Evolutionary conservation across 2,888 invertebrate species (phyloP).

Genomic region (Scaptomyza polygonia): DNA sequence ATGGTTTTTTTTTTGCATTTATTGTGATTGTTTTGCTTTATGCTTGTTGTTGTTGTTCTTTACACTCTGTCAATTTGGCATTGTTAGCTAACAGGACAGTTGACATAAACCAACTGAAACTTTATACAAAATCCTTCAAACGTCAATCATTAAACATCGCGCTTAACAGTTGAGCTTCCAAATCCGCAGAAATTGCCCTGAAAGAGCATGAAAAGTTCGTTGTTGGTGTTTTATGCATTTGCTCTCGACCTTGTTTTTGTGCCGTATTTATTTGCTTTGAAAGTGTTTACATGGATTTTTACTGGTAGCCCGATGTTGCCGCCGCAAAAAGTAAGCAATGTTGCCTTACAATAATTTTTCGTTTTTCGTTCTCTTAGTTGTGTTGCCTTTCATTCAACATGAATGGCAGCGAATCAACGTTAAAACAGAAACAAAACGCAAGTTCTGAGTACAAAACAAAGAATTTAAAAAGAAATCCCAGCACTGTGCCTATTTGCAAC

Average conservation of each 20-base stretch:
- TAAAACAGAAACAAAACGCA: constrained; percentile 36
- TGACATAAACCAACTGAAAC: not conserved
- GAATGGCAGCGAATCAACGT: constrained; percentile 25
- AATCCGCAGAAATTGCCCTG: not conserved
- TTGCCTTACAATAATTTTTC: constrained; percentile 22
- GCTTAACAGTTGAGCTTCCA: not conserved
- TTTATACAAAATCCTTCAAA: not conserved
- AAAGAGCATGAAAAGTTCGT: constrained; percentile 29
- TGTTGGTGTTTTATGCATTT: constrained; percentile 4
- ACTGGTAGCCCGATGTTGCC: constrained; percentile 16
- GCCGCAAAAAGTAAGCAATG: constrained; percentile 14
- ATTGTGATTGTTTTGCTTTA: constrained; percentile 68
- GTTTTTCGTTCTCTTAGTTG: not conserved
- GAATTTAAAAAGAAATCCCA: constrained; percentile 17
- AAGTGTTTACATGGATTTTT: constrained; percentile 53
- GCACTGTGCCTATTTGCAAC: not conserved
- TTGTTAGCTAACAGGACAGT: not conserved
- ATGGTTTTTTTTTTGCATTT: constrained; percentile 39
- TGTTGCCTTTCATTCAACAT: constrained; percentile 32
- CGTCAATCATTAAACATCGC: not conserved
- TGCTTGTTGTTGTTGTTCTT: constrained; percentile 48
- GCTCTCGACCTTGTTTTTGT: constrained; percentile 14
- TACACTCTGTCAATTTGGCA: not conserved
- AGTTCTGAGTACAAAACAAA: constrained; percentile 11
- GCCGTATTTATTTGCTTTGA: constrained; percentile 49